phyloP scores from a whole-genome alignment of 2,797 vertebrate species.

The Oryzias dopingdopingensis region DNA sequence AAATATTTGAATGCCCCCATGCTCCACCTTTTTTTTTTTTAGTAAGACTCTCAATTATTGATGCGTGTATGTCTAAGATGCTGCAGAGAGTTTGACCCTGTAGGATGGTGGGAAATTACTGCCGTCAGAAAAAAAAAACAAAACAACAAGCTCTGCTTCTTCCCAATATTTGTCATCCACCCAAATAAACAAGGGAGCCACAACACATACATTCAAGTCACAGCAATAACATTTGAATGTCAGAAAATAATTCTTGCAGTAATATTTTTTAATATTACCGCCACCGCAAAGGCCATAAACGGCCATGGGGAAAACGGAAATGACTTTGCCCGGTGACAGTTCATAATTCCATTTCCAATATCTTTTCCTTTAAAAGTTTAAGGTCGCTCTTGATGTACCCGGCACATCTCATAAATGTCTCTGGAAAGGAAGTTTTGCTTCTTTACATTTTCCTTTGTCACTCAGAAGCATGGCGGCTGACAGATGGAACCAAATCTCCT shows the following conservation, averaged over 20 bases:
- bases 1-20: conserved; percentile 58
- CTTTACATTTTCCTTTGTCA: conserved; percentile 45
- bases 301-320: conserved; percentile 69
- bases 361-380: conserved; percentile 71
- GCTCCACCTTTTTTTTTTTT: conserved; percentile 51
- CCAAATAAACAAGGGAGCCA: conserved; percentile 44
- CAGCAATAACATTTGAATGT: conserved; percentile 81
- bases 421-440: conserved; percentile 39
- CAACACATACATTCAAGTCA: conserved; percentile 35
- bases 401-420: conserved; percentile 54
- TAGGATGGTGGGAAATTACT: too few relatives aligned
- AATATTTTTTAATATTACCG: conserved; percentile 80
- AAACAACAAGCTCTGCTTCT: conserved; percentile 2
- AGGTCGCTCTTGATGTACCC: conserved; percentile 64
- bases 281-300: conserved; percentile 70
- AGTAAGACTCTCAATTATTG: conserved; percentile 69
- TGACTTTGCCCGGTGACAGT: conserved; percentile 71
- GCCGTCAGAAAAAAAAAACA: conserved; percentile 17
- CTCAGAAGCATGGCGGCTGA: conserved; percentile 49
- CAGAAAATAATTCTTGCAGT: conserved; percentile 76
- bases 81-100: conserved; percentile 16
- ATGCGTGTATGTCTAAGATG: conserved; percentile 49
- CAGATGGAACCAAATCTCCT: conserved; percentile 61
- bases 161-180: conserved; percentile 35
- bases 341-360: conserved; percentile 77